These are phyloP conservation scores for Junonia oenone DNA, from an alignment of 2,888 invertebrate species.

Conservation along the genomic window DNA sequence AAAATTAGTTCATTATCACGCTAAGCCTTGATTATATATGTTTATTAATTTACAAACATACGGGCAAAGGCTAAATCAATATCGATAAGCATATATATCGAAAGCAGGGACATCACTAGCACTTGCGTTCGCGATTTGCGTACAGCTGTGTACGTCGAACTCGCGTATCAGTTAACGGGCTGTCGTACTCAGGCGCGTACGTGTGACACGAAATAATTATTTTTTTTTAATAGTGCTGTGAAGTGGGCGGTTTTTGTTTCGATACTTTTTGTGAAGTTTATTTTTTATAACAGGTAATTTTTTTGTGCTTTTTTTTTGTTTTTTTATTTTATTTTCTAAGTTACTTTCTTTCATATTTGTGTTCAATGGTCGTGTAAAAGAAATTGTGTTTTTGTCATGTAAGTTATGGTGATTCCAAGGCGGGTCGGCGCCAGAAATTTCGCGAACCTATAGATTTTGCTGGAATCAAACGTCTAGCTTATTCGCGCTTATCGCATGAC, in stretches of 20 bases:
- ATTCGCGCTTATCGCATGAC: too few relatives aligned
- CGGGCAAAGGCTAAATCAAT: slow-evolving; percentile 22
- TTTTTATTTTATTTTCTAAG: too few relatives aligned
- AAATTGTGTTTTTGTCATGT: too few relatives aligned
- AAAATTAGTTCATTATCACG: neutral
- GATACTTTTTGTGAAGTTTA: neutral
- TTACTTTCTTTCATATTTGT: too few relatives aligned
- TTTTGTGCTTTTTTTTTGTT: neutral
- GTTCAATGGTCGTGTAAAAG: too few relatives aligned
- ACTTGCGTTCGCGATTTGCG: slow-evolving; percentile 9
- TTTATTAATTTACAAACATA: slow-evolving; percentile 11
- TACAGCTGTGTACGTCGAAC: slow-evolving; percentile 3
- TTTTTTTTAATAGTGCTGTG: neutral
- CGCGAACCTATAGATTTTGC: too few relatives aligned
- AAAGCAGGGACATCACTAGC: slow-evolving; percentile 23
- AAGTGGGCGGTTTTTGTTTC: neutral
- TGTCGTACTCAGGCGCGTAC: slow-evolving; percentile 15
- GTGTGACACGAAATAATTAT: slow-evolving; percentile 1
- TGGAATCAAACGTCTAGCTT: too few relatives aligned
- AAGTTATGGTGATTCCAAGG: too few relatives aligned
- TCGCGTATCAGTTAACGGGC: slow-evolving; percentile 19
- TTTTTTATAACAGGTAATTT: neutral
- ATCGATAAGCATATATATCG: slow-evolving; percentile 27
- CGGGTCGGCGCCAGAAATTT: too few relatives aligned
- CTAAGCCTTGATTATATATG: slow-evolving; percentile 15